These are phyloP conservation scores for Diplosoma virens DNA, from an alignment of 23 tunicate species.

Conservation along the genomic window DNA sequence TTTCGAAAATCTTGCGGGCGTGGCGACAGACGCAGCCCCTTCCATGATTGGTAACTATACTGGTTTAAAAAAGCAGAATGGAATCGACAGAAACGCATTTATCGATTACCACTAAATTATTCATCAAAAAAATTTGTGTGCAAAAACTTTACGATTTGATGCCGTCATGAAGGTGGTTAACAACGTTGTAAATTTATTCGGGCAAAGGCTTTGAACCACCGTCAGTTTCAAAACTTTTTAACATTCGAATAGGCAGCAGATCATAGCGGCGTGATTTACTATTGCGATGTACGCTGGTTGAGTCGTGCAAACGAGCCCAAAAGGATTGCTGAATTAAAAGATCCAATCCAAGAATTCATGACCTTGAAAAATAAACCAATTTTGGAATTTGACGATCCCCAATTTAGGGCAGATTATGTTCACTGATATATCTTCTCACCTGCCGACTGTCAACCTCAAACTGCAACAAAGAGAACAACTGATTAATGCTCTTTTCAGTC, in stretches of 20 bases:
- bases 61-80: slow-evolving; percentile 21
- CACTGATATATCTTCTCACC: slow-evolving; percentile 1
- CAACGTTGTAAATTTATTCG: not conserved
- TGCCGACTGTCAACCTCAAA: slow-evolving; percentile 7
- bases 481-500: slow-evolving; percentile 4
- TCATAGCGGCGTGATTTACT: slow-evolving; percentile 3
- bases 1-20: slow-evolving; percentile 31
- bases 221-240: slow-evolving; percentile 10
- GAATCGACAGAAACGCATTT: slow-evolving; percentile 12
- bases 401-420: not conserved
- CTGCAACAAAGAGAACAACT: slow-evolving; percentile 11
- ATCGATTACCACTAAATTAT: slow-evolving; percentile 12
- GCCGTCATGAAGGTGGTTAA: slow-evolving; percentile 1
- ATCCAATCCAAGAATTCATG: not conserved
- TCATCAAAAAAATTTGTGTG: slow-evolving; percentile 9
- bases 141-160: slow-evolving; percentile 18
- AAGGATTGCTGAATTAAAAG: slow-evolving; percentile 6
- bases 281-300: not conserved
- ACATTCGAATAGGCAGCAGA: not conserved
- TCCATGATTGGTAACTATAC: slow-evolving; percentile 11
- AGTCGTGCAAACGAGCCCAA: slow-evolving; percentile 4
- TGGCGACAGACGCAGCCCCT: slow-evolving; percentile 13
- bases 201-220: slow-evolving; percentile 21
- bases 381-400: slow-evolving; percentile 1
- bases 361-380: not conserved